Base-by-base conservation (phyloP, 2,888 invertebrate genomes). In the Acheta domesticus region DNA sequence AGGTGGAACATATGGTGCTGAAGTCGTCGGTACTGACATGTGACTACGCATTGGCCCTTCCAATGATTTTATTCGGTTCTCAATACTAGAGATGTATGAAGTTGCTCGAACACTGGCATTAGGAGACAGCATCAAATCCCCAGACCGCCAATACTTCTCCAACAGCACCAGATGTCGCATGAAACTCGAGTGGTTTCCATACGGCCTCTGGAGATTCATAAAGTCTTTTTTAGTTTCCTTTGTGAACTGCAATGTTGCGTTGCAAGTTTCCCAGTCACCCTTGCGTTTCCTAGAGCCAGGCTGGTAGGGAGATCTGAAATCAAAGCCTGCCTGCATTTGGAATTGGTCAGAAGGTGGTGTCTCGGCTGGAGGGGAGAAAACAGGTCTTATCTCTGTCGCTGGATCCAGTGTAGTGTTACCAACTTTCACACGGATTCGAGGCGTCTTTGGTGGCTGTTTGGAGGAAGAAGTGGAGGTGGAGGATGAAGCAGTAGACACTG, bases 111-210 rank as follows among this genome's bases (percentile, higher is more conserved):
- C 91, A 19, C 92, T 91, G 0, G 95, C 94, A 82, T 90, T 92
- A 5, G 92, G 91, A 0, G 94, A 91, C 19, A 95, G 85, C 0
- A 94, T 89, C 77, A 96, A 75, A n/a, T 82, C 81, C 12, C 82
- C 82, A 14, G 82, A 78, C 80, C 95, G 89, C 85, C 93, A 95
- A 86, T 95, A 95, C 85, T 95, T 95, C 83, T 96, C 96, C 82
- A 96, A 85, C 11, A 95, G 87, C 78, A 95, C 92, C 73, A 96
- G 87, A 86, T 96, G 96, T 12, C 95, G 89, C 1, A 96, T 87
- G 85, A 96, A 96, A 83, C 95, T 95, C 75, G 95, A 94, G 84
- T 94, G 94, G 86, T 94, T 95, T 4, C 95, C 96, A 83, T 96
- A 96, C 0, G 96, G 96, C 85, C 94, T 91, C 84, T 95, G 94